Base-by-base conservation (phyloP, 2,888 invertebrate species). In the Athetis lepigone region DNA sequence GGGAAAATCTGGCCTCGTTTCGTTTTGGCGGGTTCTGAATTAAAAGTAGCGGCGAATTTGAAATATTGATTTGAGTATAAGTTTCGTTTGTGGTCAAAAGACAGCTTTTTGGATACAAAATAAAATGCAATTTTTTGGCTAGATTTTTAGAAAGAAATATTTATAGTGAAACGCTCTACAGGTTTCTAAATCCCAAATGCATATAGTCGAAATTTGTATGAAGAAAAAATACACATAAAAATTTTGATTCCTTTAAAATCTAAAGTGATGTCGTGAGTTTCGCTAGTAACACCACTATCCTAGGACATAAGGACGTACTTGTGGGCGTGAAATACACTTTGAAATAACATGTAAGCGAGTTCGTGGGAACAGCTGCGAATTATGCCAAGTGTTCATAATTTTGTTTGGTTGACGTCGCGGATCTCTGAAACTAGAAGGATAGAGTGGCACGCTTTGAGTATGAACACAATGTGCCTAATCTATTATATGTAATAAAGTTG, bases 291-390 rank as follows among this genome's bases (percentile, higher is more conserved):
- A 23, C 2, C 6, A 46, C 55, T 61, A 59, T 73, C 50, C 50
- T 39, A 69, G 60, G 63, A 70, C 70, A 59, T 47, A 46, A 74
- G 65, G 42, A 72, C 75, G 67, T 76, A 77, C 77, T 79, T 77
- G 77, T 73, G 77, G 75, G 77, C 73, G 68, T 77, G 71, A 80
- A 82, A 79, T 79, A 78, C 76, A 77, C 71, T 82, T 80, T 77
- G 80, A 75, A 80, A 80, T 82, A 82, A 81, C 80, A 82, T 80
- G 82, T 79, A 78, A 74, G 77, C 73, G 62, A 78, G 70, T 81
- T 80, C 50, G 72, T 58, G 60, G 76, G 62, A 80, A 79, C 85
- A 84, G 83, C 80, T 86, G 85, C 70, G 79, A 77, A 80, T 83
- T 83, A 85, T 82, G 64, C 71, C 74, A 72, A 78, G 76, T 75